Evolutionary conservation across 2,797 vertebrate species (phyloP), one percentile per base, ranked within the genome.

Genomic region (Tachyglossus aculeatus): DNA sequence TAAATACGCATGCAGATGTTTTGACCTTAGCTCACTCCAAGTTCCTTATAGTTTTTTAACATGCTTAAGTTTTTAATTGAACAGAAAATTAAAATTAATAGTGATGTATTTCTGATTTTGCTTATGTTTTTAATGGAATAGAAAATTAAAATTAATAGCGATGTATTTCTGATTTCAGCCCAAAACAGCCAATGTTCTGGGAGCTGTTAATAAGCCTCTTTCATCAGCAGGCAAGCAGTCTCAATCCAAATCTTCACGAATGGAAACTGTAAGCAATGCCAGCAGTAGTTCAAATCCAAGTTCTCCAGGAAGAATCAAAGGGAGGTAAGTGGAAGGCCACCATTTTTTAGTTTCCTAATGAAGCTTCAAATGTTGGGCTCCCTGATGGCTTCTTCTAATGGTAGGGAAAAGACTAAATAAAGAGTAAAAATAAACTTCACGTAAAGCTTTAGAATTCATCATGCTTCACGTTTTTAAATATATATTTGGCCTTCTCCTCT

Each of bases 181-280:
- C 53, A 99, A 99, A 93, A 96, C 98, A 22, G 95, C 98, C 38
- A 99, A 99, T 77, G 96, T 99, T 77, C 92, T 99, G 74, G 98
- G 98, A 21, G 97, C 98, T 15, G 95, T 99, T 64, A 99, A 99
- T 93, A 99, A 99, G 91, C 98, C 98, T 1, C 92, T 99, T 85
- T 94, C 97, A n/a, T 93, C 97, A 56, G 97, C 98, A 45, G 98
- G 98, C 80, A 99, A 99, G 84, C 96, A 94, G 74, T 93, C 96
- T 67, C 98, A 98, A 82, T 97, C 94, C 80, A 99, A 99, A 91
- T 95, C 96, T 29, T 96, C 96, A 64, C 95, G 97, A 55, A 99
- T 99, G 96, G 98, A 99, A 90, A 99, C 98, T 22, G 93, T 95
- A 88, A 98, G 96, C 93, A 99, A 98, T 68, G 96, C 97, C 33